These are phyloP conservation scores for Temnothorax nylanderi DNA, from an alignment of 1,140 invertebrate species.

Conservation along the genomic window DNA sequence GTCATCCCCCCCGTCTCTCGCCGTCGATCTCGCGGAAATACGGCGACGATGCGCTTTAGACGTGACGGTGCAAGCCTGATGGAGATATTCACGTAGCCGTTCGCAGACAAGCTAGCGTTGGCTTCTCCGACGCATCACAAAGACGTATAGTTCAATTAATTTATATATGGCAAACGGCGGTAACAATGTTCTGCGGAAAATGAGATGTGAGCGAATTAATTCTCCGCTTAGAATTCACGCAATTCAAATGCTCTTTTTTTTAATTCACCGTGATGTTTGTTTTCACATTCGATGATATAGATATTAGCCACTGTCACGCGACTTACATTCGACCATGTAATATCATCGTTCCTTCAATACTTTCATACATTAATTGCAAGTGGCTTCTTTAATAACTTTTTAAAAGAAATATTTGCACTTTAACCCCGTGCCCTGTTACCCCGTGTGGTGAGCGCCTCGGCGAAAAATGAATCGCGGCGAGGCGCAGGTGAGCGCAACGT, in stretches of 20 bases:
- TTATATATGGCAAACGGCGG: conserved; percentile 17
- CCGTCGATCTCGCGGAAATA: conserved; percentile 44
- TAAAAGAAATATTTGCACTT: neutral
- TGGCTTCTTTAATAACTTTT: neutral
- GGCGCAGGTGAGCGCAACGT: conserved; percentile 61
- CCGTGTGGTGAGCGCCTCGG: neutral
- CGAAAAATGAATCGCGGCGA: conserved; percentile 58
- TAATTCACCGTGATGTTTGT: neutral
- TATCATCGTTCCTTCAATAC: neutral
- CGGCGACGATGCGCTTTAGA: conserved; percentile 41
- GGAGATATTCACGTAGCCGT: conserved; percentile 46
- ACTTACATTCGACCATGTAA: neutral
- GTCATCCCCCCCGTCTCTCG: conserved; percentile 10
- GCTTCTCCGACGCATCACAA: conserved; percentile 34
- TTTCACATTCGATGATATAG: neutral
- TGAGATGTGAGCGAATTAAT: conserved; percentile 8
- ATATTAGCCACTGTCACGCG: neutral
- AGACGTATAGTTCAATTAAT: conserved; percentile 45
- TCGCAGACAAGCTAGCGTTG: conserved; percentile 20
- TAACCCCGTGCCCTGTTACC: neutral
- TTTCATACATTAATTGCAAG: neutral
- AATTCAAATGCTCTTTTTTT: neutral
- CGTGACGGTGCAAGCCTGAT: conserved; percentile 50
- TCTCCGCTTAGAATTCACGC: neutral
- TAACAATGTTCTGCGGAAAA: conserved; percentile 1